phyloP scores from a whole-genome alignment of 2,797 vertebrate species.

The Characodon lateralis region DNA sequence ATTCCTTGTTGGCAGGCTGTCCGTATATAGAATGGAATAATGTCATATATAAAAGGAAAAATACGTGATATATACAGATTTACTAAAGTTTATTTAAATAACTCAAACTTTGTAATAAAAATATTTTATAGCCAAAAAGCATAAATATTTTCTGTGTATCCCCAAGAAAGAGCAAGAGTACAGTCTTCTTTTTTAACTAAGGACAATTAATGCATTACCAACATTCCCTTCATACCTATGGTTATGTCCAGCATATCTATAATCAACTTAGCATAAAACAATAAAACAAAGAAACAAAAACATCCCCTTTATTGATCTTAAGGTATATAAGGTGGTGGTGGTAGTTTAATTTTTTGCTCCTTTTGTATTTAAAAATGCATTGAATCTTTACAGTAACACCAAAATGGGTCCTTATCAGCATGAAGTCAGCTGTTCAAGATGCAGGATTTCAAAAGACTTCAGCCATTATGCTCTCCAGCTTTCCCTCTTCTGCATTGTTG shows the following conservation, averaged over 20 bases:
- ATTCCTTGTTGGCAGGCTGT: too few relatives aligned
- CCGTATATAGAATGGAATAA: too few relatives aligned
- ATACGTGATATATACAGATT: slow-evolving; percentile 4
- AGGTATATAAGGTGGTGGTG: slow-evolving; percentile 2
- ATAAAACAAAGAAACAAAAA: neutral
- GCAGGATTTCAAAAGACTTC: slow-evolving; percentile 72
- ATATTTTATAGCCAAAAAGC: slow-evolving; percentile 30
- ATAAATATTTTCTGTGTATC: slow-evolving; percentile 39
- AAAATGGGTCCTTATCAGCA: neutral
- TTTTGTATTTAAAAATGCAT: neutral
- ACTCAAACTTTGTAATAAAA: slow-evolving; percentile 32
- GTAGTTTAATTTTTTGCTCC: slow-evolving; percentile 23
- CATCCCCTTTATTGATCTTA: neutral
- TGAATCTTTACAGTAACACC: slow-evolving; percentile 1
- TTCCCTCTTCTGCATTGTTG: slow-evolving; percentile 75
- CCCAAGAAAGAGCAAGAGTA: slow-evolving; percentile 30
- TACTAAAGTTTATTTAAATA: slow-evolving; percentile 51
- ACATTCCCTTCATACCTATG: slow-evolving; percentile 5
- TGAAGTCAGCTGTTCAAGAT: neutral
- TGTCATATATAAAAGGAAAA: neutral
- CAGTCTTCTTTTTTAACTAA: slow-evolving; percentile 9
- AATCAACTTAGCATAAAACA: neutral
- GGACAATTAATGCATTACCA: neutral
- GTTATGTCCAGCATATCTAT: neutral
- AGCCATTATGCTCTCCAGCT: slow-evolving; percentile 75